A percentile compares a stretch with the other conserved stretches of the same genome.
These are phyloP conservation scores for Bubo blakistoni DNA, from an alignment of 2,113 vertebrate genomes.

Conservation along the genomic window DNA sequence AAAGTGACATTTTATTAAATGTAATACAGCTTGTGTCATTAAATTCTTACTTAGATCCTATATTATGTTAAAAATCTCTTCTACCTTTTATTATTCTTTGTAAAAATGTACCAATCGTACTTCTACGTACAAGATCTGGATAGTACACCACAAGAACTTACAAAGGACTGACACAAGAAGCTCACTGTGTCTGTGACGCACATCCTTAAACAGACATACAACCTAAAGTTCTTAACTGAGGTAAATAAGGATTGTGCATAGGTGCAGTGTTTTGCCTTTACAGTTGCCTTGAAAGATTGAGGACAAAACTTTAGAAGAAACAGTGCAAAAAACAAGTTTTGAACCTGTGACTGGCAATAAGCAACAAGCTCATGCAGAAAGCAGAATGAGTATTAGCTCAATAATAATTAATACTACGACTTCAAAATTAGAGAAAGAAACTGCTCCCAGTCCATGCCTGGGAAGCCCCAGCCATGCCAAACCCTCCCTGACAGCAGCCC, in stretches of 20 bases:
- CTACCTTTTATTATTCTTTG: background rate
- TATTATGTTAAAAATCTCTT: background rate
- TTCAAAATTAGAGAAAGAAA: background rate
- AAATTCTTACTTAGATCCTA: background rate
- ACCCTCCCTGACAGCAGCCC: background rate
- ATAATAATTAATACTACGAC: background rate
- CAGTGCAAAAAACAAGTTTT: background rate
- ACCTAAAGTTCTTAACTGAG: background rate
- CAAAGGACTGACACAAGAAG: background rate
- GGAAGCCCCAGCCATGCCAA: background rate
- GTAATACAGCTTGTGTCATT: background rate
- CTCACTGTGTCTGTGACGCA: background rate
- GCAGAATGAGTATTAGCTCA: background rate
- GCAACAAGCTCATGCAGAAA: background rate
- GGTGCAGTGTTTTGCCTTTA: background rate
- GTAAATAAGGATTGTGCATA: background rate
- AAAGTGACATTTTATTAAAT: constrained; percentile 18
- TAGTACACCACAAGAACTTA: background rate
- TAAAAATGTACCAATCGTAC: background rate
- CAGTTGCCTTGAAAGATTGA: background rate
- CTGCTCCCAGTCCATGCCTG: background rate
- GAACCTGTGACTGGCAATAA: background rate
- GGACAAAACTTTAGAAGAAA: background rate
- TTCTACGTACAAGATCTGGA: background rate
- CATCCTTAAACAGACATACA: background rate